A percentile compares a stretch with the other conserved stretches of the same genome.
Evolutionary conservation across 2,113 vertebrate genomes (phyloP).

Genomic region (Spheniscus mendiculus): DNA sequence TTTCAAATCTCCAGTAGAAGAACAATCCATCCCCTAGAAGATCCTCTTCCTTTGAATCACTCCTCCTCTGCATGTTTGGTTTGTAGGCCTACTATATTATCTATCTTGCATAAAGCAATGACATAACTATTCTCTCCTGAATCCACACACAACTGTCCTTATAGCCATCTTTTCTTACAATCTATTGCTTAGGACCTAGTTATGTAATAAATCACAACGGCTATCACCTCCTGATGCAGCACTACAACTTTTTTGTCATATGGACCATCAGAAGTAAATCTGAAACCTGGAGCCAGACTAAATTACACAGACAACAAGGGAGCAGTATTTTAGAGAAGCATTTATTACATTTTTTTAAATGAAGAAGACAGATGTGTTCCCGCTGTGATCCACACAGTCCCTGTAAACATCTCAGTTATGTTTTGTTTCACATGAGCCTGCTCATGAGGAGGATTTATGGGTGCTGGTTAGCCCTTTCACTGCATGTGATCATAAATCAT

Average conservation of each 20-base stretch:
- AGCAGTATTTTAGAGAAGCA: constrained; percentile 2
- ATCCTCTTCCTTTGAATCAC: not conserved
- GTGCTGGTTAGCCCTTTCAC: not conserved
- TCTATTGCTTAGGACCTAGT: not conserved
- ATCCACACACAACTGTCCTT: not conserved
- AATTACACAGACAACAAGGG: not conserved
- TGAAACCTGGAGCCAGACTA: not conserved
- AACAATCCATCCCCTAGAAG: not conserved
- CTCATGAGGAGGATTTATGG: not conserved
- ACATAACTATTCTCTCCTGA: not conserved
- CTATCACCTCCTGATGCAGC: not conserved
- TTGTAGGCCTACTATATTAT: not conserved
- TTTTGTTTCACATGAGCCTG: not conserved
- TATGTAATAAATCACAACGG: not conserved
- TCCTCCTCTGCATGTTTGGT: not conserved
- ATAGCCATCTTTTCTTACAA: not conserved
- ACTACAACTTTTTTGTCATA: not conserved
- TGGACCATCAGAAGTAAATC: not conserved
- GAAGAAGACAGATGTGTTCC: not conserved
- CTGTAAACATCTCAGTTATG: not conserved
- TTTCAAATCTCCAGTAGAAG: not conserved
- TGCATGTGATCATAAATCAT: not conserved
- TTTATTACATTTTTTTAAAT: not conserved
- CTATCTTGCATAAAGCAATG: not conserved
- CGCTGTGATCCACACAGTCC: not conserved